Evolutionary conservation across 2,888 invertebrate genomes (phyloP), one percentile per base, ranked within the genome.

Genomic region (Drosophila histrio): DNA sequence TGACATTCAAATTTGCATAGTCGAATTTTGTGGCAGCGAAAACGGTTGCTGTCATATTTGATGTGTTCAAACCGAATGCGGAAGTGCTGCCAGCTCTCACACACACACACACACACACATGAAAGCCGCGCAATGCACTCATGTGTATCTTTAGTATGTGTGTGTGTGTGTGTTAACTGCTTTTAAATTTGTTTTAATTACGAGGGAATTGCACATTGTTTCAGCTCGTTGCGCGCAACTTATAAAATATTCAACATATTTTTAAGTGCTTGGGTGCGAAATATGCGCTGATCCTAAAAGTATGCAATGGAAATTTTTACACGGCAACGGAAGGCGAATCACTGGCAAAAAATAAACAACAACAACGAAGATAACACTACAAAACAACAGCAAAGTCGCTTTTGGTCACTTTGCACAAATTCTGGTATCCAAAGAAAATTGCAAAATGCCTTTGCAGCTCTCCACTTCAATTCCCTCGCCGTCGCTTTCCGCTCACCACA

Each of bases 131-230:
- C 49, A 57, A 65, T 54, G 49, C 36, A 58, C 63, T 9, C 26
- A 21, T 59, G 47, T 39, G 28, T 47, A 53, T 21, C 13, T 30
- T 28, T 17, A 26, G 61, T 54, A 53, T 44, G 24, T 43, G 11
- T 43, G 26, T 13, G 13, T 46, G 57, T 74, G 57, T 86, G 56
- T 71, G 76, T 71, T 82, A 87, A 83, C 86, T 73, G 82, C 82
- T 85, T 87, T 83, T 83, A 85, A 83, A 83, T 82, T 83, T 85
- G 88, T 87, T 83, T 83, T 87, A 83, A 83, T 83, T 83, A 87
- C 68, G 60, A 39, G 69, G 41, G 64, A 63, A 69, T 66, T 80
- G 84, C 85, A 85, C 59, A 67, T 72, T 70, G 79, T 67, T 72
- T 21, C 54, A 56, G 34, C 47, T 58, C 59, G 49, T 36, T 41